A percentile compares a stretch with the other conserved stretches of the same genome.
Evolutionary conservation across 2,113 vertebrate genomes (phyloP).

Genomic region (Odontesthes bonariensis): DNA sequence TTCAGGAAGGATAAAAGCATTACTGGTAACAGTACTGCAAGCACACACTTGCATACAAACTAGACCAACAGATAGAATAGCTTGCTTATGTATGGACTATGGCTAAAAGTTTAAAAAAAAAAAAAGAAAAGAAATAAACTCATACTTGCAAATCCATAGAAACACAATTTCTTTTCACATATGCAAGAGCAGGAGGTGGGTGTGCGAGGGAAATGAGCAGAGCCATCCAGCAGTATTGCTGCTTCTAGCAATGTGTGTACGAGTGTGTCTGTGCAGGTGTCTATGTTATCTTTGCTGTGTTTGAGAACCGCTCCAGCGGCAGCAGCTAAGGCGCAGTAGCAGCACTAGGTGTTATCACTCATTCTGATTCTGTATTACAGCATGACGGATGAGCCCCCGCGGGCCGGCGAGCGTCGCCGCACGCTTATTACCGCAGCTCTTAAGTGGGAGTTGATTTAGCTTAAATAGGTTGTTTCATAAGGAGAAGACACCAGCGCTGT

Average conservation of each 20-base stretch:
- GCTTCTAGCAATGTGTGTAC: slow-evolving; percentile 63
- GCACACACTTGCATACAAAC: not conserved
- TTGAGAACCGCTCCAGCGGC: slow-evolving; percentile 59
- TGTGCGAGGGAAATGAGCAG: slow-evolving; percentile 67
- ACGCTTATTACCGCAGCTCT: slow-evolving; percentile 91
- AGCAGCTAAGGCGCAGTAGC: slow-evolving; percentile 78
- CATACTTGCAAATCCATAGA: slow-evolving; percentile 68
- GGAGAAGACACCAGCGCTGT: slow-evolving; percentile 86
- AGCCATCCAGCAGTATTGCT: slow-evolving; percentile 70
- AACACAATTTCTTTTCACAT: slow-evolving; percentile 69
- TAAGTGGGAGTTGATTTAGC: slow-evolving; percentile 96
- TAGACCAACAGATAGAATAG: not conserved
- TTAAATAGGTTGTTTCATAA: slow-evolving; percentile 94
- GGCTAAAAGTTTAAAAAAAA: slow-evolving; percentile 24
- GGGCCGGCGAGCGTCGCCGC: slow-evolving; percentile 84
- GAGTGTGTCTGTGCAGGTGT: slow-evolving; percentile 44
- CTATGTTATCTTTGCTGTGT: slow-evolving; percentile 38
- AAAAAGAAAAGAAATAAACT: slow-evolving; percentile 20
- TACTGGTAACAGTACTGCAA: not conserved
- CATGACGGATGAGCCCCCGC: slow-evolving; percentile 93
- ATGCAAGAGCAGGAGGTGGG: slow-evolving; percentile 64
- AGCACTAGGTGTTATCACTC: slow-evolving; percentile 91
- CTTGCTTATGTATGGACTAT: slow-evolving; percentile 10
- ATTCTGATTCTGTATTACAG: slow-evolving; percentile 92
- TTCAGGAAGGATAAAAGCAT: too few relatives aligned